A percentile compares a stretch with the other conserved stretches of the same genome.
phyloP scores from a whole-genome alignment of 1,140 invertebrate genomes.

The Pinna nobilis region DNA sequence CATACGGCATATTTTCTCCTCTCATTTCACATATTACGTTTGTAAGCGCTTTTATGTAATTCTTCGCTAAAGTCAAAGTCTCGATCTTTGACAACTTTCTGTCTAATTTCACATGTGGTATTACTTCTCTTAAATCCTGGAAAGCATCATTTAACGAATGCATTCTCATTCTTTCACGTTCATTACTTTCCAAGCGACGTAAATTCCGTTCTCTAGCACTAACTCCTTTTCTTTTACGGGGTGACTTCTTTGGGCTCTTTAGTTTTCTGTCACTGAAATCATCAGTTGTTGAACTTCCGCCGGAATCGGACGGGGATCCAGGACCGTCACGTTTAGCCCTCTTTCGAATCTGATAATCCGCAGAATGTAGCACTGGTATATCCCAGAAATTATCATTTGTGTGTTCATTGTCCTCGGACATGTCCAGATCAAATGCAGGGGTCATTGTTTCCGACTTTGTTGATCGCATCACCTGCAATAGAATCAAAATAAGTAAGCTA shows the following conservation, averaged over 20 bases:
- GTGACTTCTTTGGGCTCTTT: slow-evolving; percentile 53
- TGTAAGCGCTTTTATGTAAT: slow-evolving; percentile 92
- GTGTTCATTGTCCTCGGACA: slow-evolving; percentile 28
- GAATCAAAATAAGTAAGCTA: too few relatives aligned
- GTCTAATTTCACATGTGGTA: slow-evolving; percentile 90
- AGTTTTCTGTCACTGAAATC: slow-evolving; percentile 57
- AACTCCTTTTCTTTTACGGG: slow-evolving; percentile 82
- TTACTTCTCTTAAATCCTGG: slow-evolving; percentile 89
- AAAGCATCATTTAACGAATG: slow-evolving; percentile 92
- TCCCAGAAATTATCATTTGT: slow-evolving; percentile 31
- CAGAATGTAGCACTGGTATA: slow-evolving; percentile 27
- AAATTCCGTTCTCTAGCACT: slow-evolving; percentile 88
- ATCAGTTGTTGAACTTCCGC: slow-evolving; percentile 59
- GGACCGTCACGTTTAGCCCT: slow-evolving; percentile 43
- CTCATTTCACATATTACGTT: slow-evolving; percentile 90
- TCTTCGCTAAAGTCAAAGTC: slow-evolving; percentile 90
- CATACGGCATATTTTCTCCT: slow-evolving; percentile 75
- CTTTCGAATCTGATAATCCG: slow-evolving; percentile 42
- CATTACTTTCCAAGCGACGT: slow-evolving; percentile 89
- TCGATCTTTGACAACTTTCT: slow-evolving; percentile 91
- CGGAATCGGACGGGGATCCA: slow-evolving; percentile 66
- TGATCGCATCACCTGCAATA: slow-evolving; percentile 44
- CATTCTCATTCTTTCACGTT: slow-evolving; percentile 91
- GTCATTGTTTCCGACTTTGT: slow-evolving; percentile 19
- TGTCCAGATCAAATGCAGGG: slow-evolving; percentile 27